Evolutionary conservation across 2,113 vertebrate genomes (phyloP).

Genomic region (Oryzias curvinotus): DNA sequence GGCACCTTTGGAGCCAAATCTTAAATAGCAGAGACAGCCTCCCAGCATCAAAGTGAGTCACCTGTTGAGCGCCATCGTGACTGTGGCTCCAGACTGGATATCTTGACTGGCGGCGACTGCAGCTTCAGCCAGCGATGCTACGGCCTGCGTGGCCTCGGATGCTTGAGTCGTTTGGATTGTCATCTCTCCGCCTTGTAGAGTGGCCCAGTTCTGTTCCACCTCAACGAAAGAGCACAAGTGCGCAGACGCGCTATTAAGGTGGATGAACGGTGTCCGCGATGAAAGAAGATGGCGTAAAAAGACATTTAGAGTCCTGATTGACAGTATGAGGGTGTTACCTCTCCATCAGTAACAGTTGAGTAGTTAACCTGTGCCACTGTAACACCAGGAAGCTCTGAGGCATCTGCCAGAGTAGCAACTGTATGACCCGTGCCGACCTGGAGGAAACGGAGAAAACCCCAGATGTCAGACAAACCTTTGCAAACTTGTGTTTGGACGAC

Average conservation of each 20-base stretch:
- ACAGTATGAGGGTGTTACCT: constrained; percentile 76
- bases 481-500: too few relatives aligned
- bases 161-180: constrained; percentile 98
- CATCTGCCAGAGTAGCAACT: constrained; percentile 94
- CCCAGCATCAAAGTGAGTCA: constrained; percentile 38
- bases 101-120: constrained; percentile 95
- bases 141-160: constrained; percentile 95
- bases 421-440: constrained; percentile 96
- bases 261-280: too few relatives aligned
- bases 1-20: too few relatives aligned
- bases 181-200: constrained; percentile 95
- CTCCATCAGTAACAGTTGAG: constrained; percentile 90
- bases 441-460: neutral
- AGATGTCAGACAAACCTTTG: neutral
- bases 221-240: constrained; percentile 6
- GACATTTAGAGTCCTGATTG: neutral
- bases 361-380: constrained; percentile 98
- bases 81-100: constrained; percentile 91
- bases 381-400: constrained; percentile 93
- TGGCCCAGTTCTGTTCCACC: constrained; percentile 91
- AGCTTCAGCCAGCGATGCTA: constrained; percentile 93
- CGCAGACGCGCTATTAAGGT: too few relatives aligned
- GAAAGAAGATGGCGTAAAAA: too few relatives aligned
- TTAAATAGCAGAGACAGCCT: too few relatives aligned
- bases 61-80: constrained; percentile 99